phyloP scores from a whole-genome alignment of 2,888 invertebrate species.

The Lypha dubia region DNA sequence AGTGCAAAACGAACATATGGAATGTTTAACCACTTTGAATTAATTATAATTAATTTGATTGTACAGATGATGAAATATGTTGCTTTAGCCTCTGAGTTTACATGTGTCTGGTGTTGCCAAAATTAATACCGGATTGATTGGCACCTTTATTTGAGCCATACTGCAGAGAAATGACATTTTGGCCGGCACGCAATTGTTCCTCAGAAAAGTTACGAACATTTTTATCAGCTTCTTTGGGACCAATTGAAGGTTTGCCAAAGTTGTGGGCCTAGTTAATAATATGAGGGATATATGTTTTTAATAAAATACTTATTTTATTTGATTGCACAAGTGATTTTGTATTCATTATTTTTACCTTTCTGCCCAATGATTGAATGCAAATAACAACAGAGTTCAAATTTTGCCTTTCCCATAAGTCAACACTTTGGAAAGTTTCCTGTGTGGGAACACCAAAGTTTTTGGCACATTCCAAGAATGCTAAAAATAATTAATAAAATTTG shows the following conservation, averaged over 20 bases:
- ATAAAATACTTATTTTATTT: not conserved
- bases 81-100: slow-evolving; percentile 83
- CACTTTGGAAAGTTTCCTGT: slow-evolving; percentile 98
- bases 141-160: slow-evolving; percentile 99
- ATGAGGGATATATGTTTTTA: not conserved
- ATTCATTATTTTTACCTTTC: slow-evolving; percentile 94
- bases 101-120: slow-evolving; percentile 99
- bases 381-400: slow-evolving; percentile 98
- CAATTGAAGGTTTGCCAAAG: slow-evolving; percentile 94
- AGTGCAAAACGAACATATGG: slow-evolving; percentile 65
- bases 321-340: not conserved
- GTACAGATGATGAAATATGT: slow-evolving; percentile 33
- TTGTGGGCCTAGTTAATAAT: slow-evolving; percentile 87
- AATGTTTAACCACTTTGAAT: slow-evolving; percentile 68
- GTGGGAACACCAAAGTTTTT: slow-evolving; percentile 94
- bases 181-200: slow-evolving; percentile 96
- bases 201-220: slow-evolving; percentile 97
- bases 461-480: slow-evolving; percentile 92
- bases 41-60: slow-evolving; percentile 47
- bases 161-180: slow-evolving; percentile 96
- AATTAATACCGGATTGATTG: slow-evolving; percentile 97
- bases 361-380: slow-evolving; percentile 96
- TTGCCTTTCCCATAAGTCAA: slow-evolving; percentile 98
- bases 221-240: slow-evolving; percentile 98
- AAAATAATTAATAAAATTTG: slow-evolving; percentile 23